These are phyloP conservation scores for Pachyseris speciosa DNA, from an alignment of 64 coral and sea anemone genomes.

Conservation along the genomic window DNA sequence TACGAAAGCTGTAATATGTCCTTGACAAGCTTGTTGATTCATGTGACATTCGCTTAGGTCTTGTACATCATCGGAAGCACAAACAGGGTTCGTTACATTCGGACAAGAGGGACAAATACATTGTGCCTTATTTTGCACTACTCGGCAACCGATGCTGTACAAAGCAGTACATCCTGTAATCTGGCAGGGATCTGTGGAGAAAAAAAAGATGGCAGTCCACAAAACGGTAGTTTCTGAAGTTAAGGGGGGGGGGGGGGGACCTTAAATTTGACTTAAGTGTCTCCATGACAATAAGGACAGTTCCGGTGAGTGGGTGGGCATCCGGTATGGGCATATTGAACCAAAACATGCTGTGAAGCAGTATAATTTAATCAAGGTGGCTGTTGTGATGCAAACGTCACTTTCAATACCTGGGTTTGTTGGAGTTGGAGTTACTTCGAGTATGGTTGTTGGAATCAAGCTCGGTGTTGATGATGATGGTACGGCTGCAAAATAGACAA, in stretches of 20 bases:
- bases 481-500: no score
- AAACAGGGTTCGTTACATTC: background rate
- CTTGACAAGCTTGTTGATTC: background rate
- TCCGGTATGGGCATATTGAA: no score
- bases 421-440: background rate
- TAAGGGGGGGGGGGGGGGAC: no score
- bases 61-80: conserved; percentile 1
- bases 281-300: no score
- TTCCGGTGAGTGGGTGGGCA: no score
- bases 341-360: no score
- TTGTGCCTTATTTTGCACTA: background rate
- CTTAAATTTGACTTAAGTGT: no score
- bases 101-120: conserved; percentile 35
- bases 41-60: background rate
- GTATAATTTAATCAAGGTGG: no score
- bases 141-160: conserved; percentile 1
- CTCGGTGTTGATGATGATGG: background rate
- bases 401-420: background rate
- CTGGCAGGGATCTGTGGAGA: background rate
- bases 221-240: no score
- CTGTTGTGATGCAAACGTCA: no score
- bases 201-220: no score
- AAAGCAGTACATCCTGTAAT: background rate
- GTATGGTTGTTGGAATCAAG: background rate
- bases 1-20: background rate